These are phyloP conservation scores for Cerceris ruficornis DNA, from an alignment of 2,888 invertebrate species.

Conservation along the genomic window DNA sequence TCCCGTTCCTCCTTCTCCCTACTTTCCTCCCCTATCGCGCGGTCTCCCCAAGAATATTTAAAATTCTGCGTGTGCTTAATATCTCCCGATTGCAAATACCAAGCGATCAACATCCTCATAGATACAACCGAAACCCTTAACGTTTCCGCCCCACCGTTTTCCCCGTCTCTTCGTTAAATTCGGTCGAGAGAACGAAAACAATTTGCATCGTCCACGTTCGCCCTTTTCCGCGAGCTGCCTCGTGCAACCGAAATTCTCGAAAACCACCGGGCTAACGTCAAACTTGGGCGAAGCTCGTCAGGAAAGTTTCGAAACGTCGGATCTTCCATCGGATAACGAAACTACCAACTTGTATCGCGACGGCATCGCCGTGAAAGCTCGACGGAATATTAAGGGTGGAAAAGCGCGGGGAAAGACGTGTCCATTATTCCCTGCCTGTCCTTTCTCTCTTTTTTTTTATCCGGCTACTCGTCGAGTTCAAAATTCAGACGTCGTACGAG, in stretches of 20 bases:
- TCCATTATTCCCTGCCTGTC: conserved; percentile 7
- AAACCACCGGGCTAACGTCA: conserved; percentile 3
- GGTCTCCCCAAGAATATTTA: not conserved
- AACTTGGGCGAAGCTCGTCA: conserved; percentile 39
- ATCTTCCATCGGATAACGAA: conserved; percentile 31
- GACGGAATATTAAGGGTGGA: conserved; percentile 53
- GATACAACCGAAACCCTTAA: too few relatives aligned
- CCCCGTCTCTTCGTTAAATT: too few relatives aligned
- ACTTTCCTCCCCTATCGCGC: conserved; percentile 6
- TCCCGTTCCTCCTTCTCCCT: not conserved
- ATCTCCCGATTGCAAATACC: too few relatives aligned
- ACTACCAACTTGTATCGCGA: conserved; percentile 27
- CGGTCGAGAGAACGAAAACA: too few relatives aligned
- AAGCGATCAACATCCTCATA: too few relatives aligned
- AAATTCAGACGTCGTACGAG: conserved; percentile 56
- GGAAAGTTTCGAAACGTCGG: conserved; percentile 39
- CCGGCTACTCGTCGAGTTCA: conserved; percentile 49
- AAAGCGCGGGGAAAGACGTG: conserved; percentile 19
- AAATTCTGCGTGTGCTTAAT: not conserved
- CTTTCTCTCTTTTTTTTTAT: not conserved
- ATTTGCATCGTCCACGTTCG: too few relatives aligned
- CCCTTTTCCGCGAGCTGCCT: too few relatives aligned
- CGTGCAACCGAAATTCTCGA: conserved; percentile 3
- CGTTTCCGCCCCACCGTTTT: too few relatives aligned
- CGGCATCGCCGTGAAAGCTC: conserved; percentile 25